Evolutionary conservation across 2,113 vertebrate genomes (phyloP).

Genomic region (Boleophthalmus pectinirostris): DNA sequence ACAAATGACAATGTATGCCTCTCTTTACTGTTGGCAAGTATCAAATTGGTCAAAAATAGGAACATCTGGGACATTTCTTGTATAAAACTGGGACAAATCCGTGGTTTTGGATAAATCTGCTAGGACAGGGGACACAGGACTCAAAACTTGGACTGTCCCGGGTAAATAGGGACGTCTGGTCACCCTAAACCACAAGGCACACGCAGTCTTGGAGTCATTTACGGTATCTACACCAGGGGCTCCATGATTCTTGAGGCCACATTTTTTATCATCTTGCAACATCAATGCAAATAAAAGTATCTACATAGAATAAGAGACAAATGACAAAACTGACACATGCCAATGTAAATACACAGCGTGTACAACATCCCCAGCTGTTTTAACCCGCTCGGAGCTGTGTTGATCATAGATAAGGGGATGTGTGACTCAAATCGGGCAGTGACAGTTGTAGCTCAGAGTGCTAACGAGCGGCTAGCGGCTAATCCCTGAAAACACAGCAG

Average conservation of each 20-base stretch:
- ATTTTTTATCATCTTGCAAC: not conserved
- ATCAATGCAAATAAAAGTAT: not conserved
- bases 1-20: too few relatives aligned
- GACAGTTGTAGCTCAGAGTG: constrained; percentile 37
- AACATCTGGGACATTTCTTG: too few relatives aligned
- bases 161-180: too few relatives aligned
- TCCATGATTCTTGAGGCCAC: not conserved
- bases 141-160: too few relatives aligned
- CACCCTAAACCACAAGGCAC: too few relatives aligned
- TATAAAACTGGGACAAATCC: too few relatives aligned
- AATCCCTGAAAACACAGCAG: constrained; percentile 69
- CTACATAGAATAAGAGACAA: not conserved
- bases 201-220: not conserved
- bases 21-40: too few relatives aligned
- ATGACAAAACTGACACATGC: not conserved
- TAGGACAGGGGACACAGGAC: too few relatives aligned
- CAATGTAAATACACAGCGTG: not conserved
- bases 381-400: not conserved
- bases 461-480: constrained; percentile 59
- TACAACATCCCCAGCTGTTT: not conserved
- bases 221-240: not conserved
- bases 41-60: too few relatives aligned
- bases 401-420: not conserved
- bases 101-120: too few relatives aligned
- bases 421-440: constrained; percentile 11